phyloP scores from a whole-genome alignment of 2,888 invertebrate genomes.

The Pheosia tremula region DNA sequence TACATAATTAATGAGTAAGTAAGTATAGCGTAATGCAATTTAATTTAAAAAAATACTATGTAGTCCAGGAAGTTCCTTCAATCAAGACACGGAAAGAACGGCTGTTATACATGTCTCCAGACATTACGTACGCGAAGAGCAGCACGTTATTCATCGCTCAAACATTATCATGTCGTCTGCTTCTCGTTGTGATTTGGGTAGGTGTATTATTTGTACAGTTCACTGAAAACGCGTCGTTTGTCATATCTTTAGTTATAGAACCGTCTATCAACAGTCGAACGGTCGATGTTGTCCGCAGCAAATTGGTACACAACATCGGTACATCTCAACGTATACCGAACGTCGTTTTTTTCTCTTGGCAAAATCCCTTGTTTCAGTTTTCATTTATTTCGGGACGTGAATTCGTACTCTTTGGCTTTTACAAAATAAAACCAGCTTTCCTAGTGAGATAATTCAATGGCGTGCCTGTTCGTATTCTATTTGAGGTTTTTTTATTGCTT shows the following conservation, averaged over 20 bases:
- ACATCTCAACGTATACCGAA: slow-evolving; percentile 35
- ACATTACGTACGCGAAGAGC: background rate
- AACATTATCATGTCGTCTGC: slow-evolving; percentile 12
- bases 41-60: background rate
- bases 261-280: slow-evolving; percentile 48
- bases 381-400: slow-evolving; percentile 60
- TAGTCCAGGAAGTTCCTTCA: background rate
- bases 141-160: slow-evolving; percentile 6
- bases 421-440: slow-evolving; percentile 38
- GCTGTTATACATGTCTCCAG: background rate
- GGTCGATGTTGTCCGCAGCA: slow-evolving; percentile 43
- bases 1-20: background rate
- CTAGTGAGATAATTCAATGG: slow-evolving; percentile 32
- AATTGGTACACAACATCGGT: slow-evolving; percentile 35
- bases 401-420: slow-evolving; percentile 53
- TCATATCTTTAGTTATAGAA: slow-evolving; percentile 47
- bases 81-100: background rate
- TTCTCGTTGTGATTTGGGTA: slow-evolving; percentile 16
- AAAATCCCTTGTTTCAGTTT: slow-evolving; percentile 66
- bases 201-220: slow-evolving; percentile 25
- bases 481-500: slow-evolving; percentile 6
- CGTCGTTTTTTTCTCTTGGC: slow-evolving; percentile 67
- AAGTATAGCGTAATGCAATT: background rate
- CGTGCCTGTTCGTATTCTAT: background rate
- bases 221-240: slow-evolving; percentile 33